Percentiles rank a stretch among this genome's conserved stretches.
Evolutionary conservation across 2,888 invertebrate species (phyloP).

Genomic region (Ceriagrion tenellum): DNA sequence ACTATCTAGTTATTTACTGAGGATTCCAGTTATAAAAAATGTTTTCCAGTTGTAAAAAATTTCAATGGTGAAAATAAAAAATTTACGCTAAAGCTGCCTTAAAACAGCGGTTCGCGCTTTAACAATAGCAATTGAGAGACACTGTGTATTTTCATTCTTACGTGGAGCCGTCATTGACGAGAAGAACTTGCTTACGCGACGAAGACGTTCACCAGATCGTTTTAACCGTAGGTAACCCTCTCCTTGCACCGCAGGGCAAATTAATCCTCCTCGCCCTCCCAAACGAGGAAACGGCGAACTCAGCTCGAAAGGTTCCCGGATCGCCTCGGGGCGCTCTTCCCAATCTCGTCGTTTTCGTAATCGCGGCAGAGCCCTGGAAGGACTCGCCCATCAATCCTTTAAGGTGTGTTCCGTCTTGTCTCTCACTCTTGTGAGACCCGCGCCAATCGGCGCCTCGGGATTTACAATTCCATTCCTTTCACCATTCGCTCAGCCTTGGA

Average conservation of each 20-base stretch:
- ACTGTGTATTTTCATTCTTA: too few relatives aligned
- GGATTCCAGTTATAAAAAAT: too few relatives aligned
- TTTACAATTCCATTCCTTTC: background rate
- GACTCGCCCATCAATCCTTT: background rate
- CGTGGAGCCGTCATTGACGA: background rate
- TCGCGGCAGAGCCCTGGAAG: background rate
- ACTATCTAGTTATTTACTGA: too few relatives aligned
- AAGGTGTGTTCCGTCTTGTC: background rate
- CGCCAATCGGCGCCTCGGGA: background rate
- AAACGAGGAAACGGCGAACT: background rate
- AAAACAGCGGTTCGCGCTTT: too few relatives aligned
- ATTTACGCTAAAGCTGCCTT: too few relatives aligned
- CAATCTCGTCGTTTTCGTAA: background rate
- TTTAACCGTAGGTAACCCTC: too few relatives aligned
- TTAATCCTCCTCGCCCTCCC: background rate
- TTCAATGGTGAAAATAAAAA: too few relatives aligned
- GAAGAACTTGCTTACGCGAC: background rate
- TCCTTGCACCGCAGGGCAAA: too few relatives aligned
- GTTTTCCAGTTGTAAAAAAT: too few relatives aligned
- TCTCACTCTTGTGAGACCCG: background rate
- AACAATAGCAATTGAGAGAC: too few relatives aligned
- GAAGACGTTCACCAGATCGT: background rate
- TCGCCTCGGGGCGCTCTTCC: background rate
- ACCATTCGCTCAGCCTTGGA: conserved; percentile 25
- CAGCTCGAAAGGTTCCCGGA: too few relatives aligned